Percentiles rank a stretch among this genome's conserved stretches.
Evolutionary conservation across 1,140 invertebrate species (phyloP).

Genomic region (Zaprionus inermis): DNA sequence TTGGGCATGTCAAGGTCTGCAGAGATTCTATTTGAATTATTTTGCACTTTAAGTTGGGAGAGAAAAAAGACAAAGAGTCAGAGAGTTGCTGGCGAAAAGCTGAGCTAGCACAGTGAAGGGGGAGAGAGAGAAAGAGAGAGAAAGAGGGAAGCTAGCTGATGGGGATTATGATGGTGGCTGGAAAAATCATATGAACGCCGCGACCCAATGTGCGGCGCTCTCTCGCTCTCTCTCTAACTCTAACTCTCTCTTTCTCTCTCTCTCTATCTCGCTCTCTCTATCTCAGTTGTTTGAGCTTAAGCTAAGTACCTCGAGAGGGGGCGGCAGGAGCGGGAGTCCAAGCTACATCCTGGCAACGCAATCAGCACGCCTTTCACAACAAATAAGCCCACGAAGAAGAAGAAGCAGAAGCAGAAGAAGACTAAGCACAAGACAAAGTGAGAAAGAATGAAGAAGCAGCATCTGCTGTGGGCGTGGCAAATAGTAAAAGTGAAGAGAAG

Average conservation of each 20-base stretch:
- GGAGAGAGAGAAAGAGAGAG: neutral
- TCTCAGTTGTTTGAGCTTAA: slow-evolving; percentile 20
- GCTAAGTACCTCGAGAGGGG: slow-evolving; percentile 16
- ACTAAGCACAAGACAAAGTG: slow-evolving; percentile 20
- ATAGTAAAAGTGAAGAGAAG: slow-evolving; percentile 49
- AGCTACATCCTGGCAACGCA: slow-evolving; percentile 34
- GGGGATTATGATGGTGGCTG: slow-evolving; percentile 7
- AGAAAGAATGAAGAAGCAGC: neutral
- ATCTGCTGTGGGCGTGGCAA: slow-evolving; percentile 9
- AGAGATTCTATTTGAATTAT: slow-evolving; percentile 5
- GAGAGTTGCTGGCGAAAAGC: neutral
- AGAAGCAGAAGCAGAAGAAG: neutral
- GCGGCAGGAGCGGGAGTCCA: neutral
- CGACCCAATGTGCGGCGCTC: slow-evolving; percentile 2
- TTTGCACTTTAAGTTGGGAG: neutral
- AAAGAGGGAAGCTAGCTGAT: neutral
- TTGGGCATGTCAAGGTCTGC: neutral
- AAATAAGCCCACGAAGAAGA: slow-evolving; percentile 8
- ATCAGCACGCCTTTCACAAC: slow-evolving; percentile 39
- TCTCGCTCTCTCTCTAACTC: too few species aligned
- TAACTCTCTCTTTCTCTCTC: too few species aligned
- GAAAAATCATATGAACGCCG: neutral
- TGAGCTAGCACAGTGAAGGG: neutral
- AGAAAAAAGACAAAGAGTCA: neutral
- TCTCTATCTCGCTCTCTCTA: too few species aligned